These are phyloP conservation scores for Wiebesia pumilae DNA, from an alignment of 1,140 invertebrate species.

Conservation along the genomic window DNA sequence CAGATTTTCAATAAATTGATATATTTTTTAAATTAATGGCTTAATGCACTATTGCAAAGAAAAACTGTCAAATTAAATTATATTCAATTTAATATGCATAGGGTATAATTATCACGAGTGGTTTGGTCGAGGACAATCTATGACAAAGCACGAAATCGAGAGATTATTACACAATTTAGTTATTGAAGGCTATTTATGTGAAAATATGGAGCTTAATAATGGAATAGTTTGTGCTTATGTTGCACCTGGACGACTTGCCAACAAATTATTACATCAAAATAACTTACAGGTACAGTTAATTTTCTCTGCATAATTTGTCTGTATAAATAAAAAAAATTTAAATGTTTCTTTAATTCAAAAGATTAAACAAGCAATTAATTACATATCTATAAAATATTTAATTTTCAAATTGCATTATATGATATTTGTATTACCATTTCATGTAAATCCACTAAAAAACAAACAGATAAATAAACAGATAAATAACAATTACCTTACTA, in stretches of 20 bases:
- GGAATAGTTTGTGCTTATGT: constrained; percentile 91
- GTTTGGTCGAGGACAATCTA: constrained; percentile 80
- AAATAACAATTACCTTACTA: too few relatives aligned
- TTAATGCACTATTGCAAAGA: background rate
- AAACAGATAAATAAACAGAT: too few relatives aligned
- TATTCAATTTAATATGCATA: constrained; percentile 25
- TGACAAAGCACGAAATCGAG: constrained; percentile 85
- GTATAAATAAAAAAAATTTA: background rate
- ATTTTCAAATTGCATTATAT: too few relatives aligned
- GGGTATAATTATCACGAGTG: constrained; percentile 70
- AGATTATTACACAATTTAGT: constrained; percentile 88
- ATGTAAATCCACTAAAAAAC: too few relatives aligned
- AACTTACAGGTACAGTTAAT: constrained; percentile 62
- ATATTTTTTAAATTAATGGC: too few relatives aligned
- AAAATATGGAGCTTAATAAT: constrained; percentile 85
- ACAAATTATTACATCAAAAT: constrained; percentile 65
- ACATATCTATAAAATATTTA: too few relatives aligned
- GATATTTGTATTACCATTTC: too few relatives aligned
- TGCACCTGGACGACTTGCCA: constrained; percentile 82
- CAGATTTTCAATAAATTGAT: too few relatives aligned
- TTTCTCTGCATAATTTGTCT: background rate
- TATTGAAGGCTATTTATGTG: constrained; percentile 85
- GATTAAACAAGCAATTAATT: too few relatives aligned
- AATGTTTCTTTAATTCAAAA: too few relatives aligned
- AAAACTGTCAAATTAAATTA: constrained; percentile 55